Evolutionary conservation across 2,888 invertebrate genomes (phyloP).

Genomic region (Lucinisca nassula): DNA sequence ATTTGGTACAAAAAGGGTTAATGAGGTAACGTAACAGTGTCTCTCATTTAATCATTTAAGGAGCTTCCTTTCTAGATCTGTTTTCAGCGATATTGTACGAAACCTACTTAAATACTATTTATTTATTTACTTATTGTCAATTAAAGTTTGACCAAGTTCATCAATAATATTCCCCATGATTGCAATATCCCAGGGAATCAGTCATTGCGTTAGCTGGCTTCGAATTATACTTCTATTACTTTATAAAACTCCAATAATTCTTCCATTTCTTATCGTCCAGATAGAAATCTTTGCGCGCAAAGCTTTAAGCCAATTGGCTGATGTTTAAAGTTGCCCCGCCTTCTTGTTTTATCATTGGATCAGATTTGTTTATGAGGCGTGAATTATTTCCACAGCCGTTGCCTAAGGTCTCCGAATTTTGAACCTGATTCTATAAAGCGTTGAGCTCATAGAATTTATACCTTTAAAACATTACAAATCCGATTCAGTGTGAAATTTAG

Average conservation of each 20-base stretch:
- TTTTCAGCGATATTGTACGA: too few species aligned
- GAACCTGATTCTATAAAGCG: conserved; percentile 2
- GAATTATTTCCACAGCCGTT: background rate
- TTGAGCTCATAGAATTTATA: background rate
- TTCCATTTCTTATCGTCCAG: background rate
- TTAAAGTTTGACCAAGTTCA: background rate
- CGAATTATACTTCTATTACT: background rate
- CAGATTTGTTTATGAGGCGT: background rate
- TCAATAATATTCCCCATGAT: background rate
- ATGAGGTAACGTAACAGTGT: too few species aligned
- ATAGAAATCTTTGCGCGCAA: background rate
- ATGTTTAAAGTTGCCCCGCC: background rate
- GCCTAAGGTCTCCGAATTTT: background rate
- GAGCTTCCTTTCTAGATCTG: too few species aligned
- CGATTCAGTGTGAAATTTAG: background rate
- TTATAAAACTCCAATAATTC: conserved; percentile 11
- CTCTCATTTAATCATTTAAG: too few species aligned
- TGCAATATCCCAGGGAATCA: background rate
- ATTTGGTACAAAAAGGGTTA: too few species aligned
- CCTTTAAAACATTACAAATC: conserved; percentile 12
- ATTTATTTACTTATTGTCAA: too few species aligned
- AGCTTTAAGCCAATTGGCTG: background rate
- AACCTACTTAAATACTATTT: too few species aligned
- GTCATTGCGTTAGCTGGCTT: background rate
- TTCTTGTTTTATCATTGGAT: background rate